Percentiles rank a stretch among this genome's conserved stretches.
phyloP scores from a whole-genome alignment of 92 coral and sea anemone species.

The Isaurus tuberculatus region DNA sequence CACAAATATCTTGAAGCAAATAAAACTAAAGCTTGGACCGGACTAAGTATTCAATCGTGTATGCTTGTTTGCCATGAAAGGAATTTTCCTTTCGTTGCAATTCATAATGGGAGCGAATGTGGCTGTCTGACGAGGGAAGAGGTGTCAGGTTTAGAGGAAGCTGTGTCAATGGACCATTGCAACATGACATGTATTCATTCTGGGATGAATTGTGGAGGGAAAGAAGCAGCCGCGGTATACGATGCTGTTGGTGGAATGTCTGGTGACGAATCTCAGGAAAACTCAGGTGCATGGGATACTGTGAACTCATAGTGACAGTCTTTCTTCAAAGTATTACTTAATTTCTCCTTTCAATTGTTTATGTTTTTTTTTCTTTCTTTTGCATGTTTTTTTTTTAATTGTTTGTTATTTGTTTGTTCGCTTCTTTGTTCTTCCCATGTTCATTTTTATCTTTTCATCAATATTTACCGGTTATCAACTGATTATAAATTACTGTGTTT shows the following conservation, averaged over 20 bases:
- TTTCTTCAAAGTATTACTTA: too few relatives aligned
- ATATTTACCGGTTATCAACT: too few relatives aligned
- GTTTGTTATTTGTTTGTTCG: too few relatives aligned
- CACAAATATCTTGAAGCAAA: constrained; percentile 75
- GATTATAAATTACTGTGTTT: too few relatives aligned
- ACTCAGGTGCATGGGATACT: constrained; percentile 39
- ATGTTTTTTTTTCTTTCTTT: not conserved
- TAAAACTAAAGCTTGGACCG: constrained; percentile 68
- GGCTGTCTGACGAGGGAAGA: constrained; percentile 65
- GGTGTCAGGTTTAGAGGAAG: constrained; percentile 53
- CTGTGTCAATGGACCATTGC: constrained; percentile 58
- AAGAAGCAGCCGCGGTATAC: constrained; percentile 67
- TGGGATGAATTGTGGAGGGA: constrained; percentile 77
- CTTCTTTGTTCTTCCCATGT: too few relatives aligned
- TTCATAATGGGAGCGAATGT: constrained; percentile 81
- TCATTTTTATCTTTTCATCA: too few relatives aligned
- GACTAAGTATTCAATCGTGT: constrained; percentile 74
- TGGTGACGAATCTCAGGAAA: constrained; percentile 24
- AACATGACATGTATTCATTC: constrained; percentile 56
- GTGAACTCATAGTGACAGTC: not conserved
- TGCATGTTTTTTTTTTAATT: too few relatives aligned
- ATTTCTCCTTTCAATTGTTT: too few relatives aligned
- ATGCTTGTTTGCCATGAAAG: constrained; percentile 76
- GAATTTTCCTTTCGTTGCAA: constrained; percentile 58
- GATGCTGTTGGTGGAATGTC: constrained; percentile 57